phyloP scores from a whole-genome alignment of 53 echinoderm and acorn worm species.

The Crossaster papposus region DNA sequence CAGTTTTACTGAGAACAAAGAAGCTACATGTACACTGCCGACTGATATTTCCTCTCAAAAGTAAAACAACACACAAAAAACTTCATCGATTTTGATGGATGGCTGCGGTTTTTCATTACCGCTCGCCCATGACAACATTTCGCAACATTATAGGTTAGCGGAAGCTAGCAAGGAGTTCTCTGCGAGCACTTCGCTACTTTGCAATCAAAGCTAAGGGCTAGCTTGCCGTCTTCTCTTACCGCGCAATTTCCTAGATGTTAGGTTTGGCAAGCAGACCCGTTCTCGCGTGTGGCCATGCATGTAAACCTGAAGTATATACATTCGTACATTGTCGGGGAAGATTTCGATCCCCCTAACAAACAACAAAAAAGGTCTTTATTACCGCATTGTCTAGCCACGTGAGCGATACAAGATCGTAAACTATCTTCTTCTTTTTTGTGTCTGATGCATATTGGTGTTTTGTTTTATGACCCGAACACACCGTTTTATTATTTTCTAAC shows the following conservation, averaged over 20 bases:
- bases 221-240: neutral
- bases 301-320: neutral
- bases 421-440: neutral
- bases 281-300: neutral
- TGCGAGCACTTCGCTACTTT: slow-evolving; percentile 10
- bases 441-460: neutral
- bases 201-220: neutral
- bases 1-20: neutral
- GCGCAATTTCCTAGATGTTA: neutral
- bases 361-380: neutral
- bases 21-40: neutral
- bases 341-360: neutral
- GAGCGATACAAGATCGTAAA: neutral
- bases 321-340: neutral
- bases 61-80: neutral
- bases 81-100: slow-evolving; percentile 6
- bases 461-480: neutral
- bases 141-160: slow-evolving; percentile 47
- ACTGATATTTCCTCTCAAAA: neutral
- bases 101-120: slow-evolving; percentile 15
- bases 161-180: neutral
- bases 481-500: neutral
- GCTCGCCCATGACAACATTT: slow-evolving; percentile 40
- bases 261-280: neutral
- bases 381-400: neutral